Conservation (phyloP, 2,888 invertebrate genomes). For the Hemithea aestivaria region DNA sequence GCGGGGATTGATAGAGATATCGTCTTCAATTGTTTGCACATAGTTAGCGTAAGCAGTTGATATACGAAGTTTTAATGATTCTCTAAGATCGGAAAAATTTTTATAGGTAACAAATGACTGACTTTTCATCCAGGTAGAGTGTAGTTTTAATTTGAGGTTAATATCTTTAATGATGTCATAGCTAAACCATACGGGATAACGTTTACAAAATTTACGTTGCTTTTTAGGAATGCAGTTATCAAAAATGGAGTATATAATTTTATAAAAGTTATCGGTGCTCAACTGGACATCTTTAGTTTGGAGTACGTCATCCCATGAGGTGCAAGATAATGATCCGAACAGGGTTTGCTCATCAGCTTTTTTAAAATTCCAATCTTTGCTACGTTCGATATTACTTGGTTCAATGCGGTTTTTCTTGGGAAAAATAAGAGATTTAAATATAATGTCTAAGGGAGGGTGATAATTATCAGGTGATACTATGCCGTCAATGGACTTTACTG, state of each 20-base stretch:
- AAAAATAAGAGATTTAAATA: neutral
- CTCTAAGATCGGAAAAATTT: neutral
- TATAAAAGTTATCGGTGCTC: neutral
- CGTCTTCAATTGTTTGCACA: neutral
- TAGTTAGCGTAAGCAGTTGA: neutral
- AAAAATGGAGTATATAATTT: neutral
- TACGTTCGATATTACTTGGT: neutral
- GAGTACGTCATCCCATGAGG: neutral
- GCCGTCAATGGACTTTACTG: neutral
- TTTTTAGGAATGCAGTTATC: slow-evolving; percentile 3
- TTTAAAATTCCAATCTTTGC: neutral
- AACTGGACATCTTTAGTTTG: too few species aligned
- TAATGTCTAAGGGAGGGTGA: slow-evolving; percentile 4
- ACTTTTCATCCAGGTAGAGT: slow-evolving; percentile 1
- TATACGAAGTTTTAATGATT: neutral
- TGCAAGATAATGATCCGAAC: neutral
- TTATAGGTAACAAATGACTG: neutral
- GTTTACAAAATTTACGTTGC: neutral
- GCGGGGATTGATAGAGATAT: neutral
- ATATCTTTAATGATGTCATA: slow-evolving; percentile 1
- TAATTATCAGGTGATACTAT: slow-evolving; percentile 2
- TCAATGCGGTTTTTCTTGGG: neutral
- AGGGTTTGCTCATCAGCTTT: neutral
- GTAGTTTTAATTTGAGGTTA: slow-evolving; percentile 1
- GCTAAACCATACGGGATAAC: slow-evolving; percentile 10